These are phyloP conservation scores for Seriola quinqueradiata DNA, from an alignment of 2,113 vertebrate genomes.

Conservation along the genomic window DNA sequence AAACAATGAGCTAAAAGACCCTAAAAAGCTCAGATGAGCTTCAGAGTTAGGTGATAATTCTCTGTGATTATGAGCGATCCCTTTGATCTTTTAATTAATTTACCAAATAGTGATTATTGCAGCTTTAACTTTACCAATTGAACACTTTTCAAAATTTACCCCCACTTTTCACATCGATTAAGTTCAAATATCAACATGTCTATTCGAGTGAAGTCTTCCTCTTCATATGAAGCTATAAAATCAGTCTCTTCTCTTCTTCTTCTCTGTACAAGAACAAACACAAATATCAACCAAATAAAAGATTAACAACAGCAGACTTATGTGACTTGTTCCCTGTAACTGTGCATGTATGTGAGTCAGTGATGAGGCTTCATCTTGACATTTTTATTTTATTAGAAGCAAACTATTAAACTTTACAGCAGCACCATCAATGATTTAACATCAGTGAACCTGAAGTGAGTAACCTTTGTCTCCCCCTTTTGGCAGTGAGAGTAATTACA, in stretches of 20 bases:
- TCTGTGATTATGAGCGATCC: too few relatives aligned
- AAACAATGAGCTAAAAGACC: background rate
- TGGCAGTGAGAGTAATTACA: too few relatives aligned
- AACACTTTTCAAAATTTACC: background rate
- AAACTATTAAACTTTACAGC: background rate
- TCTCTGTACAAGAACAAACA: background rate
- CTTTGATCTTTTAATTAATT: background rate
- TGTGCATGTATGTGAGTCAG: conserved; percentile 4
- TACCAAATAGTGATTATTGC: background rate
- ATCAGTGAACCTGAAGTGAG: too few relatives aligned
- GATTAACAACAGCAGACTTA: background rate
- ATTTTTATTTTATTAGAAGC: background rate
- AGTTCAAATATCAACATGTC: background rate
- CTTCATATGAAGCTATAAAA: background rate
- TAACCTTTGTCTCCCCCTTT: too few relatives aligned
- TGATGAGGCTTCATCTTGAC: background rate
- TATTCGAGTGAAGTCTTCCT: background rate
- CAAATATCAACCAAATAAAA: conserved; percentile 54
- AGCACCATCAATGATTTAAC: background rate
- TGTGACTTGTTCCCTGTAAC: background rate
- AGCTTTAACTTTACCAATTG: background rate
- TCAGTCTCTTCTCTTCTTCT: background rate
- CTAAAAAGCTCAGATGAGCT: background rate
- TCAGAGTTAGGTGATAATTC: background rate
- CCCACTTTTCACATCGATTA: background rate